Evolutionary conservation across 2,113 vertebrate species (phyloP), one percentile per base, ranked within the genome.

Genomic region (Alces alces): DNA sequence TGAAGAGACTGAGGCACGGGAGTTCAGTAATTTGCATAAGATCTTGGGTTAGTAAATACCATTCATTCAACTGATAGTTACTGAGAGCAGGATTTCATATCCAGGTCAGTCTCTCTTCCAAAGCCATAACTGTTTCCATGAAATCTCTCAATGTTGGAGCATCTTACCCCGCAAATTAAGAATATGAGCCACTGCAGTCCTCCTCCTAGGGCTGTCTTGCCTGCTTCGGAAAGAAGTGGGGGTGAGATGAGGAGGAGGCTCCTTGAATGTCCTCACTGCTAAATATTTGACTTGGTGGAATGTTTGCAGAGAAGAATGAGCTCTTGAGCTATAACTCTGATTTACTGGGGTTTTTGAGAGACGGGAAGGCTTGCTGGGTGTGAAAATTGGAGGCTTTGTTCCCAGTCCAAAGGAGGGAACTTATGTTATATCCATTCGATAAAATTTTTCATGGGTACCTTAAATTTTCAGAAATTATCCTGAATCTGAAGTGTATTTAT

Each of bases 401-500:
- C 17, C 33, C 43, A 86, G 27, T 50, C 54, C 76, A 36, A 95
- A 70, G 86, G 36, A 73, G 33, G 52, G 45, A 92, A 36, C 79
- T 78, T 43, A 61, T 87, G 1, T 23, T 64, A 55, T 95, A 57
- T 45, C 30, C 50, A 85, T 36, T 36, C 33, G 36, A 50, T 93
- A 80, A 89, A 50, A 79, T 54, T 92, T 64, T 76, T 93, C 27
- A 55, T 83, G 11, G 21, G 7, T 91, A 36, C 58, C 66, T 96
- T 91, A 73, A n/a, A 55, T 94, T 95, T 96, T 87, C 89, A 93
- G 78, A 97, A 90, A 86, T 92, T 25, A 17, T 93, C 58, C 47
- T 52, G 25, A 96, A 66, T 89, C 96, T 97, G 36, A 90, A 94
- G 7, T 50, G 36, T 50, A 76, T 90, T 54, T 84, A 89, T 76